Conservation (phyloP, 2,797 vertebrate species). For the Microctenopoma stevenorrisi region DNA sequence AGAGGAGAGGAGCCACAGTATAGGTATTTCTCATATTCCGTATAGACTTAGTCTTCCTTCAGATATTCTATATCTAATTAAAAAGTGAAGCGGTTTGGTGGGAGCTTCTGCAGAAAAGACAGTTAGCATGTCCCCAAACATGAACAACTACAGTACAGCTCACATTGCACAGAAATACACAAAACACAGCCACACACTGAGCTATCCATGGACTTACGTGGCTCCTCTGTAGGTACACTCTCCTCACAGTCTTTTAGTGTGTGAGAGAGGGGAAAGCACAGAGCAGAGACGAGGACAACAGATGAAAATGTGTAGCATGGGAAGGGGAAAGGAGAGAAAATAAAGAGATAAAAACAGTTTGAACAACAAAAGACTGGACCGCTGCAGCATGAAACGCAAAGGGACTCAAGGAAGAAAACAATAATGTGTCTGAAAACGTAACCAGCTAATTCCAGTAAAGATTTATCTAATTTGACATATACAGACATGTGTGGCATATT, state of each 20-base stretch:
- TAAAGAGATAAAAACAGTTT: conserved; percentile 34
- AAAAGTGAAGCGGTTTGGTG: conserved; percentile 60
- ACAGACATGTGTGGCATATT: background rate
- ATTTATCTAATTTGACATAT: background rate
- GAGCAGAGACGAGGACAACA: conserved; percentile 33
- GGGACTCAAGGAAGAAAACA: conserved; percentile 15
- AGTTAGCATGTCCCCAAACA: conserved; percentile 58
- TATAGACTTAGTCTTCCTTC: conserved; percentile 46
- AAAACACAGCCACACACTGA: conserved; percentile 58
- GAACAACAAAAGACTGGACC: conserved; percentile 1
- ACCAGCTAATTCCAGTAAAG: background rate
- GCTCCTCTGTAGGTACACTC: conserved; percentile 77
- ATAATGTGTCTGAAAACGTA: background rate
- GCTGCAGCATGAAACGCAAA: conserved; percentile 21
- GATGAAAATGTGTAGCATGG: conserved; percentile 32
- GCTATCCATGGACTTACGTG: conserved; percentile 78
- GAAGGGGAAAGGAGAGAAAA: conserved; percentile 30
- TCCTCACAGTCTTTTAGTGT: conserved; percentile 82
- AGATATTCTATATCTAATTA: conserved; percentile 66
- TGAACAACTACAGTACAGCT: conserved; percentile 41
- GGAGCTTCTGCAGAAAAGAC: conserved; percentile 46
- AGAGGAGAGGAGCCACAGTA: conserved; percentile 45
- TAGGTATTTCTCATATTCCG: conserved; percentile 63
- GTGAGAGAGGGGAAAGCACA: conserved; percentile 37
- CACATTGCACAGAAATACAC: conserved; percentile 38